Conservation (phyloP, 2,113 vertebrate genomes). For the Emberiza fucata region DNA sequence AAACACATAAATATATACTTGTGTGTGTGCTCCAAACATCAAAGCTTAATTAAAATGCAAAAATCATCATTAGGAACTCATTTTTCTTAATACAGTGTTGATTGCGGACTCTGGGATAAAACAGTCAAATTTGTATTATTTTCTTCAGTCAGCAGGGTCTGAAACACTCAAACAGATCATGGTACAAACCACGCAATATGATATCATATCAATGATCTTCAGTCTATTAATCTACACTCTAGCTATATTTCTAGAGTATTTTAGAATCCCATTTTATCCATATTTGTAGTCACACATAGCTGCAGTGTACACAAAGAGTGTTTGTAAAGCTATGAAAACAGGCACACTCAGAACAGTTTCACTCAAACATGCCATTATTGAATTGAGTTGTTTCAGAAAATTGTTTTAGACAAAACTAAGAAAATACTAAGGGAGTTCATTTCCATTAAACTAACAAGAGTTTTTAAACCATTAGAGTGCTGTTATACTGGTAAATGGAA, state of each 20-base stretch:
- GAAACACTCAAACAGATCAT: not conserved
- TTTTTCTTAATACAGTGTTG: conserved; percentile 24
- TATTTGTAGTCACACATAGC: not conserved
- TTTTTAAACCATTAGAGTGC: not conserved
- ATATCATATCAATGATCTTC: not conserved
- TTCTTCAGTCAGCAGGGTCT: not conserved
- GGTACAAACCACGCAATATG: not conserved
- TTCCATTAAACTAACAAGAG: conserved; percentile 41
- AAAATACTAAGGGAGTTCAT: conserved; percentile 33
- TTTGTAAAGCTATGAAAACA: not conserved
- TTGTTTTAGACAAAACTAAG: not conserved
- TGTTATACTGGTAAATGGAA: conserved; percentile 31
- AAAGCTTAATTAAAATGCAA: conserved; percentile 49
- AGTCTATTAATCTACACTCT: not conserved
- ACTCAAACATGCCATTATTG: not conserved
- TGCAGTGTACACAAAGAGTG: not conserved
- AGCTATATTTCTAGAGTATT: not conserved
- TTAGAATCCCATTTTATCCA: not conserved
- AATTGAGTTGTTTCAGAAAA: conserved; percentile 4
- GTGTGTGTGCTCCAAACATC: conserved; percentile 43
- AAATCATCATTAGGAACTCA: conserved; percentile 40
- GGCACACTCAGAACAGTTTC: not conserved
- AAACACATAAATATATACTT: conserved; percentile 27
- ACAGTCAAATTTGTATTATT: not conserved
- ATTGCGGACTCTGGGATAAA: not conserved